Evolutionary conservation across 2,113 vertebrate genomes (phyloP).

Genomic region (Tapirus terrestris): DNA sequence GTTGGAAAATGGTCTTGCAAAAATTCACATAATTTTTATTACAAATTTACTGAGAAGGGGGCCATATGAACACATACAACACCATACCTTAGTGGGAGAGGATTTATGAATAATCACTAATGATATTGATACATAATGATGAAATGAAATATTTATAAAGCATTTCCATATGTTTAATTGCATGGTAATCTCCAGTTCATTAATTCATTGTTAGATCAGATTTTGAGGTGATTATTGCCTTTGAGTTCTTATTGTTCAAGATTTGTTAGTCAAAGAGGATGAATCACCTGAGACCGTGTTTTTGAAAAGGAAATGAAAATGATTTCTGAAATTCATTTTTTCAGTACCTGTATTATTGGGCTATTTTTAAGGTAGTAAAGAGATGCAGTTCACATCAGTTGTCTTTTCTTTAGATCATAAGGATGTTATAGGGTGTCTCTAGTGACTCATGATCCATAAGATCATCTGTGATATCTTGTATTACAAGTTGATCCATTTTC

Average conservation of each 20-base stretch:
- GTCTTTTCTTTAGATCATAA: background rate
- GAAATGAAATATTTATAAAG: background rate
- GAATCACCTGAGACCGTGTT: background rate
- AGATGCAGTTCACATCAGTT: background rate
- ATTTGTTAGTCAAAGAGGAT: background rate
- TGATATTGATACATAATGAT: background rate
- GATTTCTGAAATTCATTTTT: background rate
- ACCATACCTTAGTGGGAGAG: background rate
- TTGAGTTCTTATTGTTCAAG: background rate
- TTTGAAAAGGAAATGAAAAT: background rate
- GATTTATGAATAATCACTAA: background rate
- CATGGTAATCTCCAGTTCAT: background rate
- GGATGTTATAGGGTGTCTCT: background rate
- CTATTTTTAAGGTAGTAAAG: background rate
- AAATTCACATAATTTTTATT: background rate
- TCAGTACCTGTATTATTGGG: background rate
- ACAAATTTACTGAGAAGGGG: background rate
- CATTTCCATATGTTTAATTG: background rate
- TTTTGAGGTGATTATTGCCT: background rate
- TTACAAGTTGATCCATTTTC: background rate
- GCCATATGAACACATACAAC: background rate
- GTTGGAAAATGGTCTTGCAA: background rate
- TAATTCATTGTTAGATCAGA: background rate
- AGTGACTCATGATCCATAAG: background rate
- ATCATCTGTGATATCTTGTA: slow-evolving; percentile 8